Base-by-base conservation (phyloP, 2,888 invertebrate genomes). In the Celastrina argiolus region DNA sequence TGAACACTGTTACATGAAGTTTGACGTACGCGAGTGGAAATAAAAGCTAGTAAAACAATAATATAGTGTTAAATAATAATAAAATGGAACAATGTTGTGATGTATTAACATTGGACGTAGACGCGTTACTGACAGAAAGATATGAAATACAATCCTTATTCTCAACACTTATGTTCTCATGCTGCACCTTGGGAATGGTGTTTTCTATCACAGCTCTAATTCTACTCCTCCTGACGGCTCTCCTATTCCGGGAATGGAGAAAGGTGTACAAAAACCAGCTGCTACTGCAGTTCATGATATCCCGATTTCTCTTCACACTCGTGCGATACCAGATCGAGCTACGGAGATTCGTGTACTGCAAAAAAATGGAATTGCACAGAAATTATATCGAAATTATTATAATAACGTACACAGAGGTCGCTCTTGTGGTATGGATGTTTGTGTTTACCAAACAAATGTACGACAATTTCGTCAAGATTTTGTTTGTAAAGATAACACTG, bases 391-490 rank as follows among this genome's bases (percentile, higher is more conserved):
- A 81, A 56, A 56, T 76, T 1, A 67, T 80, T 1, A 61, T 74
- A 0, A 72, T 82, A 65, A 71, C 80, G 0, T 87, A 84, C 69
- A 79, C 86, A 0, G 90, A 90, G 70, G 74, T 82, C 59, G 75
- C 75, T 0, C 74, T 88, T 1, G 77, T 87, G 0, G 70, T 73
- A 2, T 90, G 90, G 89, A 90, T 87, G 87, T 85, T 81, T 64
- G 71, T 84, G 2, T 90, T 87, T 64, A 89, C 78, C 41, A 82
- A 80, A 56, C 82, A 84, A 28, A 87, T 90, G 80, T 83, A 88
- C 65, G 74, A 80, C 2, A 79, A 78, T 68, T 76, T 89, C 61
- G 89, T 87, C 8, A 84, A 79, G 73, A 82, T 89, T 16, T 84
- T 88, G 63, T 73, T 72, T 64, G 71, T 73, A 0, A 70, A 76